Evolutionary conservation across 2,888 invertebrate species (phyloP).

Genomic region (Acleris cristana): DNA sequence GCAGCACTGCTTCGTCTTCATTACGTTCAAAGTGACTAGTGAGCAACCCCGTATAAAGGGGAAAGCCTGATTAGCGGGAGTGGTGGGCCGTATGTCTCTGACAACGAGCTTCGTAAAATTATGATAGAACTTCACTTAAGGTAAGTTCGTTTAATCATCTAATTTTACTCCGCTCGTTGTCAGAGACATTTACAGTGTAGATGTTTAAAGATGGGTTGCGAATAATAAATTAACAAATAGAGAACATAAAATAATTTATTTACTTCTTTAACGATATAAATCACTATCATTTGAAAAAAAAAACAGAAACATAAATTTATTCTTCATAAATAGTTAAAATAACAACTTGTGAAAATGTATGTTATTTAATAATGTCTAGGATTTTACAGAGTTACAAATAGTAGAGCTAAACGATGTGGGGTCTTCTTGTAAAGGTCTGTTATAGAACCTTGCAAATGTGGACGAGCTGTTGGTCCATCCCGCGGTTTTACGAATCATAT

Average conservation of each 20-base stretch:
- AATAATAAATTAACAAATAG: neutral
- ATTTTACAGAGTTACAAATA: neutral
- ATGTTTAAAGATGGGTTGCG: conserved; percentile 22
- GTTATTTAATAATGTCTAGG: neutral
- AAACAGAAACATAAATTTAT: too few species aligned
- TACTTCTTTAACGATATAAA: conserved; percentile 3
- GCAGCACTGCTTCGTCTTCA: too few species aligned
- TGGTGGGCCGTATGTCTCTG: conserved; percentile 3
- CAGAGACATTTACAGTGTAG: conserved; percentile 20
- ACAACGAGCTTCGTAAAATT: conserved; percentile 18
- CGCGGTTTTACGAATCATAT: conserved; percentile 24
- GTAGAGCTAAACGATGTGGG: neutral
- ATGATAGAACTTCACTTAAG: conserved; percentile 18
- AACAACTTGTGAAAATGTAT: too few species aligned
- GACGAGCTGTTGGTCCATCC: conserved; percentile 21
- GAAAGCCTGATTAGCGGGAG: too few species aligned
- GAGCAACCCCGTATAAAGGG: neutral
- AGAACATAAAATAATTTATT: neutral
- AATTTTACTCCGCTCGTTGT: conserved; percentile 19
- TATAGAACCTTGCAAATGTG: conserved; percentile 13
- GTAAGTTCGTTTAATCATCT: conserved; percentile 27
- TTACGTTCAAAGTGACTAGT: neutral
- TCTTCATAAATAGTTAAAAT: too few species aligned
- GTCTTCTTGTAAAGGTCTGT: conserved; percentile 1
- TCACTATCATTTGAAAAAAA: too few species aligned